These are phyloP conservation scores for Nephila pilipes DNA, from an alignment of 1,140 invertebrate species.

Conservation along the genomic window DNA sequence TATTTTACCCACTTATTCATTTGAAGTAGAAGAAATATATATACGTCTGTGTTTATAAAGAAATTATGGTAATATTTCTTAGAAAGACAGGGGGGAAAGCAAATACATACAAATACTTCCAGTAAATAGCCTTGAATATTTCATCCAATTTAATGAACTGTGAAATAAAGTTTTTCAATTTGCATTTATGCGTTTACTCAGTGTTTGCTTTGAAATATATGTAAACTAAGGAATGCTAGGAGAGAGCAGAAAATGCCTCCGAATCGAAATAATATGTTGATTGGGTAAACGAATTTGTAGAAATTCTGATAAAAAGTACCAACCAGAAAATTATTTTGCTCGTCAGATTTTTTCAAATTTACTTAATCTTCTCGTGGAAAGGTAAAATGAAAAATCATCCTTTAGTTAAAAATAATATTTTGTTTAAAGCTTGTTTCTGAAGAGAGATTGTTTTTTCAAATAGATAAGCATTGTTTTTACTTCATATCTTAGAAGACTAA, in stretches of 20 bases:
- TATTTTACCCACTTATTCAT: neutral
- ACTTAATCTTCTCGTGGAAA: too few relatives aligned
- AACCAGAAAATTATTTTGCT: neutral
- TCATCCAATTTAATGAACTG: conserved; percentile 6
- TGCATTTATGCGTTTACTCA: conserved; percentile 1
- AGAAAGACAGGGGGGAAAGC: neutral
- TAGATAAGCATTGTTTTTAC: too few relatives aligned
- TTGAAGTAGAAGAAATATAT: neutral
- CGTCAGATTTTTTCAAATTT: too few relatives aligned
- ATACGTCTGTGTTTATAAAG: neutral
- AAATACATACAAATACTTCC: neutral
- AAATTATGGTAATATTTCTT: neutral
- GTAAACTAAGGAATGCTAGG: neutral
- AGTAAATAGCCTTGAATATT: conserved; percentile 13
- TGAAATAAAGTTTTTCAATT: conserved; percentile 29
- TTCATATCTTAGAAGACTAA: too few relatives aligned
- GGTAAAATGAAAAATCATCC: too few relatives aligned
- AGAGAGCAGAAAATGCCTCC: neutral
- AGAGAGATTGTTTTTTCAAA: too few relatives aligned
- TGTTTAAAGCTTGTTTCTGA: too few relatives aligned
- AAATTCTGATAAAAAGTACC: neutral
- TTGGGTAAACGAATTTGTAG: neutral
- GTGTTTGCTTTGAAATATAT: neutral
- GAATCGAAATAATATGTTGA: neutral
- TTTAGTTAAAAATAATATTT: too few relatives aligned